Evolutionary conservation across 2,888 invertebrate species (phyloP), one percentile per base, ranked within the genome.

Genomic region (Scrobipalpa atriplicella): DNA sequence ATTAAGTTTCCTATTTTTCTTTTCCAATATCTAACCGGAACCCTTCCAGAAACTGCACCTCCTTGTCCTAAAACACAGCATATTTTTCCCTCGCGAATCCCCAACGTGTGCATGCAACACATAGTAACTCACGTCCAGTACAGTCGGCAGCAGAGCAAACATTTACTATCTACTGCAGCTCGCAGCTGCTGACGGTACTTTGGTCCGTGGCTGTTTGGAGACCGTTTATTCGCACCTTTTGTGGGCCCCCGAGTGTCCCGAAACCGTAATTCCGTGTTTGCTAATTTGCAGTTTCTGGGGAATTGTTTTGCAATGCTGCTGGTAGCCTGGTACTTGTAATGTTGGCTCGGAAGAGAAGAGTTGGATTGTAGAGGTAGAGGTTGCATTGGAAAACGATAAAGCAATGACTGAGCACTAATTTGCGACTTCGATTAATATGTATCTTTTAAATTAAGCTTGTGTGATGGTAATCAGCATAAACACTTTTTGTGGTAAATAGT

Each of bases 71-170:
- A 56, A 56, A 56, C 54, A 13, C 19, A 56, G 21, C 54, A 21
- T 56, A 56, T 61, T 65, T 66, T 62, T 62, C 52, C 7, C 11
- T 39, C 38, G 41, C 68, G 67, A 67, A 69, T 65, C 69, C 68
- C 10, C 56, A 10, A 16, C 18, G 58, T 58, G 66, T 69, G 67
- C 69, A 67, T 62, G 69, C 62, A 67, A 65, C 70, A 67, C 60
- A 58, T 66, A 56, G 68, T 73, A 71, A 72, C 67, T 72, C 68
- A 67, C 68, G 65, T 67, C 69, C 71, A 72, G 72, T 64, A 71
- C 70, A 69, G 70, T 70, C 67, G 64, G 43, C 39, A 13, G 66
- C 66, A 56, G 2, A 64, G 60, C 65, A 67, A 60, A 60, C 29
- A 36, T 60, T 60, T 60, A 16, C 60, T 38, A 36, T 60, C 60